Evolutionary conservation across 2,113 vertebrate genomes (phyloP).

Genomic region (Nesospiza acunhae): DNA sequence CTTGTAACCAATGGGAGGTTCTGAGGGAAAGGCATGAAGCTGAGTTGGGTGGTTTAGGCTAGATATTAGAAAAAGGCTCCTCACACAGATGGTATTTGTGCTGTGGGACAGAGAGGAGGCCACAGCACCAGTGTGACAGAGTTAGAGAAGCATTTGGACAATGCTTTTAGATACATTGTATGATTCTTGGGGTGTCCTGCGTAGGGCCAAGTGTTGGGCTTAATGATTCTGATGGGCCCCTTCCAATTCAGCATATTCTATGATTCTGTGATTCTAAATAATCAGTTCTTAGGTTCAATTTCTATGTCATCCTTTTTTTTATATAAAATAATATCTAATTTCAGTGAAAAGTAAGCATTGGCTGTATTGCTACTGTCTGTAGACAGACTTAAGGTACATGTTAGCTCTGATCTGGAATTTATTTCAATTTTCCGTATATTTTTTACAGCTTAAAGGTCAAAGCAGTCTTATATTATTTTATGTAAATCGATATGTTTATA

Average conservation of each 20-base stretch:
- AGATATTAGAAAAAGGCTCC: not conserved
- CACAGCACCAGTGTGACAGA: not conserved
- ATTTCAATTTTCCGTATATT: not conserved
- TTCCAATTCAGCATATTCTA: not conserved
- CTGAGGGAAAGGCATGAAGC: not conserved
- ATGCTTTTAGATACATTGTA: not conserved
- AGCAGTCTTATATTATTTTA: not conserved
- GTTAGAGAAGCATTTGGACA: not conserved
- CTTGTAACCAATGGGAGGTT: not conserved
- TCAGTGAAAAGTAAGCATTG: not conserved
- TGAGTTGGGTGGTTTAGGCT: not conserved
- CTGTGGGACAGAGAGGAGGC: not conserved
- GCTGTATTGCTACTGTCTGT: not conserved
- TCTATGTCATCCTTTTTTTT: not conserved
- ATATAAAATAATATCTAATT: not conserved
- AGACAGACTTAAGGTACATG: conserved; percentile 8
- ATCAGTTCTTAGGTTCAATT: not conserved
- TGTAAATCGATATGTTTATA: not conserved
- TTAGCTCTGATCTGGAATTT: not conserved
- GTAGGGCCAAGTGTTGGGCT: not conserved
- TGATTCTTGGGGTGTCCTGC: not conserved
- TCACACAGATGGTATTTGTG: too few species aligned
- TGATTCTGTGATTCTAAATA: not conserved
- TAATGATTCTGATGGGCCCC: too few species aligned
- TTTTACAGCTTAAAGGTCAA: conserved; percentile 1